Evolutionary conservation across 2,888 invertebrate genomes (phyloP).

Genomic region (Papilio elwesi): DNA sequence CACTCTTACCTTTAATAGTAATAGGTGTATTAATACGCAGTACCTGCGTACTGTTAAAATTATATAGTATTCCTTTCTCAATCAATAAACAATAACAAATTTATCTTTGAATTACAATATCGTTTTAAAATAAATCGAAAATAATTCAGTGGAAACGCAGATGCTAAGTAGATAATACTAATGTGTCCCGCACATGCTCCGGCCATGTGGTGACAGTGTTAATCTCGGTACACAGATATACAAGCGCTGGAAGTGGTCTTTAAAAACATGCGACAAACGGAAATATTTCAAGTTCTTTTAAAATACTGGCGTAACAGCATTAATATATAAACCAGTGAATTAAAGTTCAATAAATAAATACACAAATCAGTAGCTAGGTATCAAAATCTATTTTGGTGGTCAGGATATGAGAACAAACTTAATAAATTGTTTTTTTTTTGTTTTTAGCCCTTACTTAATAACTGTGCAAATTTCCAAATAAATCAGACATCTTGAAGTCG

Average conservation of each 20-base stretch:
- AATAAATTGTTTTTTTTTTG: no score
- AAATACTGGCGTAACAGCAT: neutral
- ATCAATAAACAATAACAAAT: neutral
- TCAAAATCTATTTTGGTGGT: no score
- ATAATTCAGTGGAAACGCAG: conserved; percentile 29
- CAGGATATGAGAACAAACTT: no score
- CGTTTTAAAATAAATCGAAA: conserved; percentile 23
- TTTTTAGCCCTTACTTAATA: no score
- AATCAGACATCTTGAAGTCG: no score
- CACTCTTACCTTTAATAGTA: no score
- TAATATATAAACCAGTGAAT: neutral
- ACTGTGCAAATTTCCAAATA: no score
- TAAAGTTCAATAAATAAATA: no score
- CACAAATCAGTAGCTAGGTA: no score
- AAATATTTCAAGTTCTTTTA: neutral
- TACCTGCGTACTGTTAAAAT: neutral
- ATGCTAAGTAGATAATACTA: conserved; percentile 46
- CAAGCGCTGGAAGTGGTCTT: conserved; percentile 45
- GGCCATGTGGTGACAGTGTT: conserved; percentile 56
- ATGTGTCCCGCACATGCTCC: conserved; percentile 54
- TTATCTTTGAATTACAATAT: neutral
- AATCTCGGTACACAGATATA: conserved; percentile 44
- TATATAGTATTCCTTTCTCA: neutral
- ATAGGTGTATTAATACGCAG: no score
- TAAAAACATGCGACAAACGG: conserved; percentile 18